Evolutionary conservation across 2,797 vertebrate species (phyloP).

Genomic region (Lutjanus argentimaculatus): DNA sequence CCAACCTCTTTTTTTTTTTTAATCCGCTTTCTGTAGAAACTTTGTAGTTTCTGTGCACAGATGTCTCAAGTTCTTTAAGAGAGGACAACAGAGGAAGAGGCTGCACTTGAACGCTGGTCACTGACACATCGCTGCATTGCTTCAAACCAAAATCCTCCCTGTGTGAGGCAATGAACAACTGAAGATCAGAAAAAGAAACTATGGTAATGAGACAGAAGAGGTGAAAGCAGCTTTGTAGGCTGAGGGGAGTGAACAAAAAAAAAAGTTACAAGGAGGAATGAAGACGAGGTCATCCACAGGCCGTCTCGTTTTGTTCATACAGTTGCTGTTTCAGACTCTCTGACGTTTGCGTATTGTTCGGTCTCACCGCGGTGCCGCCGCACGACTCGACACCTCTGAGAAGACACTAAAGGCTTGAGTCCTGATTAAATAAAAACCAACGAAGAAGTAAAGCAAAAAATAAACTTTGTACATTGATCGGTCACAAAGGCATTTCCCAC

Average conservation of each 20-base stretch:
- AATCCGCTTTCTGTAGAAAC: constrained; percentile 1
- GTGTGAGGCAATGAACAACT: constrained; percentile 6
- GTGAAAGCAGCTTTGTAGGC: constrained; percentile 26
- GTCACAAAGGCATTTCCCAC: constrained; percentile 82
- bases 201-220: constrained; percentile 21
- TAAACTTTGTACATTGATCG: constrained; percentile 82
- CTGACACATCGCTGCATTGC: constrained; percentile 5
- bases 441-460: constrained; percentile 75
- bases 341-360: constrained; percentile 58
- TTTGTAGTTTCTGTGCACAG: constrained; percentile 2
- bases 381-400: constrained; percentile 68
- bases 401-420: constrained; percentile 86
- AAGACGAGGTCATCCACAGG: constrained; percentile 50
- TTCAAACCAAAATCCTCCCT: constrained; percentile 10
- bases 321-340: constrained; percentile 36
- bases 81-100: constrained; percentile 15
- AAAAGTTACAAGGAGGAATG: constrained; percentile 18
- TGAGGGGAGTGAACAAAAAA: constrained; percentile 21
- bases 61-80: not conserved
- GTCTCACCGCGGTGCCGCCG: constrained; percentile 55
- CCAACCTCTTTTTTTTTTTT: not conserved
- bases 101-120: constrained; percentile 18
- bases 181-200: constrained; percentile 20
- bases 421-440: constrained; percentile 73
- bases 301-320: constrained; percentile 48